Percentiles rank a stretch among this genome's conserved stretches.
These are phyloP conservation scores for Heliconius congener DNA, from an alignment of 1,140 invertebrate genomes.

Conservation along the genomic window DNA sequence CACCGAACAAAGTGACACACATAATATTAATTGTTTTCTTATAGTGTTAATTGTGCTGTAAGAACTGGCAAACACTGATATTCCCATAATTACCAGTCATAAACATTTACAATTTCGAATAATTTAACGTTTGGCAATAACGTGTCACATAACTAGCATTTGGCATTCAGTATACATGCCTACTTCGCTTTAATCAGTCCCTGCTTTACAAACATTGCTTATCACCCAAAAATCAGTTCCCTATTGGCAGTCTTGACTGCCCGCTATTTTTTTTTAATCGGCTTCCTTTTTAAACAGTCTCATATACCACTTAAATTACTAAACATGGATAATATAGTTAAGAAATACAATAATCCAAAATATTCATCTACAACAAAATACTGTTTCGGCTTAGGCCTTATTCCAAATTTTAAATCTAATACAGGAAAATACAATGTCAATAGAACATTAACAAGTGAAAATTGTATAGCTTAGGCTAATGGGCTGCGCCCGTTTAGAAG, in stretches of 20 bases:
- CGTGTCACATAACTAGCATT: not conserved
- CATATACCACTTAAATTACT: not conserved
- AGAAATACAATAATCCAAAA: not conserved
- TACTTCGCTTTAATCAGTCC: not conserved
- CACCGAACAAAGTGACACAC: not conserved
- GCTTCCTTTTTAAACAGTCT: not conserved
- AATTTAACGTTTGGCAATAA: not conserved
- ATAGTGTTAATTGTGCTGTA: not conserved
- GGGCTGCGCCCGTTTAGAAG: conserved; percentile 1
- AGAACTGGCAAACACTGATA: not conserved
- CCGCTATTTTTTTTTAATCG: not conserved
- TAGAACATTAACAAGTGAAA: conserved; percentile 7
- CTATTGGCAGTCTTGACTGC: not conserved
- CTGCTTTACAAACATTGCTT: not conserved
- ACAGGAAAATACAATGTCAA: not conserved
- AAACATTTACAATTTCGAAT: not conserved
- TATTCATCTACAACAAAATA: not conserved
- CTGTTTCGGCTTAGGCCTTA: not conserved
- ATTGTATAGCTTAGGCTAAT: not conserved
- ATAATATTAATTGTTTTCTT: not conserved
- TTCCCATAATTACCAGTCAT: not conserved
- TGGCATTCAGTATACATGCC: not conserved
- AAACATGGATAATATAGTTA: not conserved
- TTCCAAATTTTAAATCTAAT: not conserved
- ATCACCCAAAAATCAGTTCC: not conserved